phyloP scores from a whole-genome alignment of 2,888 invertebrate genomes.

The Clepsis dumicolana region DNA sequence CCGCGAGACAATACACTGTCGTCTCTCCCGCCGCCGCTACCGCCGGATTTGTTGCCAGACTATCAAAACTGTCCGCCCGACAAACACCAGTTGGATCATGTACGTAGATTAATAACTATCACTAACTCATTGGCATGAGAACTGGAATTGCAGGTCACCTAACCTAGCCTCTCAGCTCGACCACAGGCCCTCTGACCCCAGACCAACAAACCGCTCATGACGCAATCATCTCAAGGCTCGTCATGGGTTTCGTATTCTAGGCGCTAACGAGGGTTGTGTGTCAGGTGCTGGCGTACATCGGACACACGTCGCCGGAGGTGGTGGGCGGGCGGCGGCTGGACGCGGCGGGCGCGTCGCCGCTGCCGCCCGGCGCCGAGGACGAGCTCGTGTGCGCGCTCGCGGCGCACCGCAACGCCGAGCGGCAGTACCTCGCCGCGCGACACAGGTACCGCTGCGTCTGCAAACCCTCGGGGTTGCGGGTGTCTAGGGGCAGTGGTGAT shows the following conservation, averaged over 20 bases:
- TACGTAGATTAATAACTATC: no score
- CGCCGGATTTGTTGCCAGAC: slow-evolving; percentile 92
- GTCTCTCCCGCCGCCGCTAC: slow-evolving; percentile 87
- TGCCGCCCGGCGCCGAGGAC: slow-evolving; percentile 92
- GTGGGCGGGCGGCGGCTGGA: slow-evolving; percentile 90
- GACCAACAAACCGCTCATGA: no score
- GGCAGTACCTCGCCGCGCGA: slow-evolving; percentile 87
- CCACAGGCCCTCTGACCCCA: no score
- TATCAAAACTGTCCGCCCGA: slow-evolving; percentile 93
- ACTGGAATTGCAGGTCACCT: no score
- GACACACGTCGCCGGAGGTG: slow-evolving; percentile 96
- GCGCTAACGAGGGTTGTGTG: not conserved
- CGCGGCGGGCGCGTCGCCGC: slow-evolving; percentile 91
- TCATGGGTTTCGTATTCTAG: no score
- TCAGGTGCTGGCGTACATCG: slow-evolving; percentile 95
- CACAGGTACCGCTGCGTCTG: slow-evolving; percentile 59
- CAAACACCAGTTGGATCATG: slow-evolving; percentile 97
- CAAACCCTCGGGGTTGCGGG: no score
- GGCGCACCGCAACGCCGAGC: slow-evolving; percentile 93
- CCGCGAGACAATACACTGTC: slow-evolving; percentile 82
- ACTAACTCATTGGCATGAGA: no score
- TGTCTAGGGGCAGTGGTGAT: no score
- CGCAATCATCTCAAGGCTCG: no score
- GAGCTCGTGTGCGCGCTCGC: slow-evolving; percentile 94
- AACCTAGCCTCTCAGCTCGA: no score